Evolutionary conservation across 1,140 invertebrate genomes (phyloP), one percentile per base, ranked within the genome.

Genomic region (Drosophila sp.): DNA sequence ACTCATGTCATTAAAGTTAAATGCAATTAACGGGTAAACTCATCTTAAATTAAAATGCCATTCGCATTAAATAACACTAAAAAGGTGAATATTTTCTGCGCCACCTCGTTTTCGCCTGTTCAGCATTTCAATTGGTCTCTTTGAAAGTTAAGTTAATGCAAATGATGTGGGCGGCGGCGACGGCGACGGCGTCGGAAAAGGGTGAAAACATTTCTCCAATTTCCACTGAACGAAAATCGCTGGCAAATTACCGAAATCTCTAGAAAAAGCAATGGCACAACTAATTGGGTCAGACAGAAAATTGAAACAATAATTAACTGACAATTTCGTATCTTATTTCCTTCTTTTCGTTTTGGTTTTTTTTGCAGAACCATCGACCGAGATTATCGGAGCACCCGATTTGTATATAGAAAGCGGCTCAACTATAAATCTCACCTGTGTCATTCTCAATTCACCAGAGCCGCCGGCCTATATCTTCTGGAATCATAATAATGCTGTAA

Each of bases 381-480:
- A 97, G 92, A 98, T 98, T 79, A 94, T 98, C 67, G 97, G 97
- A 54, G 96, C 96, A 50, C 96, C 97, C 35, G 97, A 98, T 92
- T 93, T 98, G 77, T 98, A 96, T 93, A 98, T 98, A 85, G 96
- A 98, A 93, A 94, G 96, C 66, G 97, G 97, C 58, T 98, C 97
- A 91, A 98, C 97, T 79, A 98, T 98, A 92, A 98, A 98, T 93
- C 94, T 98, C 72, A 98, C 97, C 50, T 98, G 97, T 92, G 95
- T 98, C 65, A 96, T 98, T 69, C 93, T 96, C 58, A 96, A 97
- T 90, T 97, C 96, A 85, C 97, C 97, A 11, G 97, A 98, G 90
- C 96, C 97, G 62, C 97, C 97, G 40, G 96, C 96, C 50, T 98
- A 97, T 92, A 98, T 98, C 91, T 98, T 97, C 93, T 98, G 96